Conservation (phyloP, 2,113 vertebrate genomes). For the Takifugu bimaculatus region DNA sequence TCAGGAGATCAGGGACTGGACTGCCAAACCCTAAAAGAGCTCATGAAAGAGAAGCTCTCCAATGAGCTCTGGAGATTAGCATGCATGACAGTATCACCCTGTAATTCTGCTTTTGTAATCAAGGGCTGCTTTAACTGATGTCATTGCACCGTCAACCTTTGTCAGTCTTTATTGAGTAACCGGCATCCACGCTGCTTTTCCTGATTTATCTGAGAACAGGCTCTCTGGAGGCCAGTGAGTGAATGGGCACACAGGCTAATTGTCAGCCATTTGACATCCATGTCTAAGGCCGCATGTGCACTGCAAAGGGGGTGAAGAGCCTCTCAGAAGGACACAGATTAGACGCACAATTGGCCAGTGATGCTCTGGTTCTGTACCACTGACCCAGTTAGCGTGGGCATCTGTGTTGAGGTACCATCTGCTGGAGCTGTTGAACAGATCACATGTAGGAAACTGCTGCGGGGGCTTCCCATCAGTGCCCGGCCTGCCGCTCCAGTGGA, state of each 20-base stretch:
- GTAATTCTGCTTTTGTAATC: no score
- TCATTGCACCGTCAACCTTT: no score
- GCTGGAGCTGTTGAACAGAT: background rate
- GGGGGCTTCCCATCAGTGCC: conserved; percentile 39
- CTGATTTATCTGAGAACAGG: conserved; percentile 20
- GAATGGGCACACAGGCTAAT: conserved; percentile 55
- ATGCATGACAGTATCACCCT: no score
- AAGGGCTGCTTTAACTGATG: no score
- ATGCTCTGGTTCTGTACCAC: conserved; percentile 52
- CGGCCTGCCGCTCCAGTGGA: conserved; percentile 26
- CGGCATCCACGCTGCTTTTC: background rate
- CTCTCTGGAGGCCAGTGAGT: conserved; percentile 37
- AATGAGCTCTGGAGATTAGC: no score
- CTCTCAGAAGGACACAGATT: conserved; percentile 64
- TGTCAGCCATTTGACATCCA: conserved; percentile 60
- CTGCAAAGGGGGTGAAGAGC: conserved; percentile 37
- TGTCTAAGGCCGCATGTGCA: conserved; percentile 62
- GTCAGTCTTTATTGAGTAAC: no score
- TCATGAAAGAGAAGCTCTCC: no score
- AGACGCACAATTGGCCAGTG: conserved; percentile 52
- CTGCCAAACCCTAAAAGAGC: no score
- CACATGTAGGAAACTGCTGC: conserved; percentile 13
- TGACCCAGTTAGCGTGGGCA: conserved; percentile 63
- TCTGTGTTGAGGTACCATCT: conserved; percentile 32
- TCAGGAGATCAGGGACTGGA: no score